Base-by-base conservation (phyloP, 2,113 vertebrate species). In the Lates calcarifer region DNA sequence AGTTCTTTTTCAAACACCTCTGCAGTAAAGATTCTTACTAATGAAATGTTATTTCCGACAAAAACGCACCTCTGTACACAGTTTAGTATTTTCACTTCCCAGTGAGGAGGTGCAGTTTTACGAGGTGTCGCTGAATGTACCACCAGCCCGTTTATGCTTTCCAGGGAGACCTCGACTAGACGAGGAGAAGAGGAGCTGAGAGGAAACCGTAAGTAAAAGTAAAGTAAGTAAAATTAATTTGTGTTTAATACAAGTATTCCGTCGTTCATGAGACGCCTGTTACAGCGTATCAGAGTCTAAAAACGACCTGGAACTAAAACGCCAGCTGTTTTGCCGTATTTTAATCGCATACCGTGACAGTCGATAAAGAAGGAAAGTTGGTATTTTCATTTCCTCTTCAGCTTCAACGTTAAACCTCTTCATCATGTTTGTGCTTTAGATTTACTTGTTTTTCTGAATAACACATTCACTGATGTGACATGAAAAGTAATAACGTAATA, bases 91-190 rank as follows among this genome's bases (percentile, higher is more conserved):
- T 45, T 49, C 20, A 20, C 35, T 15, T 31, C 28, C 1, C 13
- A 55, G 7, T 10, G 0, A 8, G 49, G 29, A 1, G 2, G 0
- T 0, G 0, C n/a, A 28, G 6, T 79, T 79, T 60, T 61, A 74
- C 90, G 72, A 65, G 51, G 31, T 0, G 60, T 12, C 60, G 28
- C 0, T 86, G 81, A 92, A 92, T 3, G 87, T 81, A 68, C 10
- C 87, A 74, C 0, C 1, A 35, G 12, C 4, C 29, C 17, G 35
- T 79, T 64, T 4, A 13, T 6, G 4, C 17, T 29, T 6, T 2
- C 10, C 61, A 22, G 12, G 47, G 11, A 56, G 53, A 29, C 22
- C n/a, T 24, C 51, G 11, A 17, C 11, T 18, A 3, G 24, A 26
- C 5, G 67, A 43, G 47, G 65, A 73, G 67, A 43, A 53, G 65